These are phyloP conservation scores for Odocoileus virginianus DNA, from an alignment of 2,113 vertebrate species.

Conservation along the genomic window DNA sequence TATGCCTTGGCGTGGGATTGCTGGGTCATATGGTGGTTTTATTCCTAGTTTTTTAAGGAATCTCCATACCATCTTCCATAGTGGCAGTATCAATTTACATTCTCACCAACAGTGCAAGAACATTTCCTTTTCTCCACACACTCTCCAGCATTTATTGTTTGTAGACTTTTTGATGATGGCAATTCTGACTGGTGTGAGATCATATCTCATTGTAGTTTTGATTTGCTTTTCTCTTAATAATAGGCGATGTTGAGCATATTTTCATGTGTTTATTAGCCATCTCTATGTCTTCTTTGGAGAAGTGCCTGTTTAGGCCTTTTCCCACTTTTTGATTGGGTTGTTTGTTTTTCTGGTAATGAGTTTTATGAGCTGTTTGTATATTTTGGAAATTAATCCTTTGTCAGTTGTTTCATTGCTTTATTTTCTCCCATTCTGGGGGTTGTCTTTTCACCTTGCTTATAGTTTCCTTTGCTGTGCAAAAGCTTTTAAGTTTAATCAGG, in stretches of 20 bases:
- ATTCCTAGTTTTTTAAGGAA: background rate
- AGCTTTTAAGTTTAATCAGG: background rate
- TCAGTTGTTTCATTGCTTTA: background rate
- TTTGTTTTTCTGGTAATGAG: background rate
- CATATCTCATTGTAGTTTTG: background rate
- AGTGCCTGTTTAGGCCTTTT: background rate
- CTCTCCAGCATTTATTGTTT: background rate
- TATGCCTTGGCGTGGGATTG: background rate
- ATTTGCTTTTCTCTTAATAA: background rate
- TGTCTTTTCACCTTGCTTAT: background rate
- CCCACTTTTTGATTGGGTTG: background rate
- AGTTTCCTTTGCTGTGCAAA: background rate
- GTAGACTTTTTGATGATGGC: background rate
- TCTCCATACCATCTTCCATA: background rate
- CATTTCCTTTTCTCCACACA: rapidly evolving
- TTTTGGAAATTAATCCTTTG: background rate
- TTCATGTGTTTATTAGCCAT: background rate
- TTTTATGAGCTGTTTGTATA: background rate
- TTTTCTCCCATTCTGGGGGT: background rate
- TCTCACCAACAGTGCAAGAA: background rate
- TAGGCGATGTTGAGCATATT: background rate
- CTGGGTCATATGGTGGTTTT: background rate
- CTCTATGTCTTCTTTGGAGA: background rate
- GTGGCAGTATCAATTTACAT: background rate
- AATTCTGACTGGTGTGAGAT: background rate